These are phyloP conservation scores for Pocillopora verrucosa DNA, from an alignment of 64 coral and sea anemone species.

Conservation along the genomic window DNA sequence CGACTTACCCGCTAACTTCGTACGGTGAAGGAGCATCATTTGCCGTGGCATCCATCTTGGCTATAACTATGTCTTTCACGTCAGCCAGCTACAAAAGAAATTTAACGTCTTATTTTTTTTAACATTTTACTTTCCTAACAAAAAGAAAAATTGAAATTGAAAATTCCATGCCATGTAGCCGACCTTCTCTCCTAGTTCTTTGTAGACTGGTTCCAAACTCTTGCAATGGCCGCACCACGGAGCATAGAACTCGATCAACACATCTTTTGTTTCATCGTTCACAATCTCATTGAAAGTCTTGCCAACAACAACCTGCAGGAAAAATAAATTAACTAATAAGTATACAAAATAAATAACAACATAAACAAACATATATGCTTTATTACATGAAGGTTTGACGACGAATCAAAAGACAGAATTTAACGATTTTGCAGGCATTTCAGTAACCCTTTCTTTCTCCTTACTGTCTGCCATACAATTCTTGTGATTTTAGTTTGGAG, in stretches of 20 bases:
- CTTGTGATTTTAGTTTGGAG: no score
- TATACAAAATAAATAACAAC: background rate
- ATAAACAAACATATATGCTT: background rate
- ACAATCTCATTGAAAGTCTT: conserved; percentile 89
- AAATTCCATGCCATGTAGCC: background rate
- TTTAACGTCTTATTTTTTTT: background rate
- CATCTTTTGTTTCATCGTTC: conserved; percentile 84
- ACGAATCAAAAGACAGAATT: no score
- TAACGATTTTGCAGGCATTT: no score
- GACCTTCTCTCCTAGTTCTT: conserved; percentile 90
- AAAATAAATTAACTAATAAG: background rate
- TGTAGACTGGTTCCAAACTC: conserved; percentile 87
- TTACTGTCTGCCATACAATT: no score
- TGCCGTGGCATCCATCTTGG: conserved; percentile 99
- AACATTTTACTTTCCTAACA: background rate
- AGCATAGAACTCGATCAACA: conserved; percentile 96
- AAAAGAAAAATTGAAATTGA: background rate
- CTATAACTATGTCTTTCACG: conserved; percentile 94
- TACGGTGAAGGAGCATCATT: conserved; percentile 84
- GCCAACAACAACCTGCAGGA: conserved; percentile 86
- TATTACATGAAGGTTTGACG: no score
- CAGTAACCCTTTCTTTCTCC: no score
- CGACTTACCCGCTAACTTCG: conserved; percentile 82
- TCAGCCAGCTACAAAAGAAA: conserved; percentile 58
- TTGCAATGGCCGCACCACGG: conserved; percentile 99